phyloP scores from a whole-genome alignment of 2,113 vertebrate genomes.

The Pedetes capensis region DNA sequence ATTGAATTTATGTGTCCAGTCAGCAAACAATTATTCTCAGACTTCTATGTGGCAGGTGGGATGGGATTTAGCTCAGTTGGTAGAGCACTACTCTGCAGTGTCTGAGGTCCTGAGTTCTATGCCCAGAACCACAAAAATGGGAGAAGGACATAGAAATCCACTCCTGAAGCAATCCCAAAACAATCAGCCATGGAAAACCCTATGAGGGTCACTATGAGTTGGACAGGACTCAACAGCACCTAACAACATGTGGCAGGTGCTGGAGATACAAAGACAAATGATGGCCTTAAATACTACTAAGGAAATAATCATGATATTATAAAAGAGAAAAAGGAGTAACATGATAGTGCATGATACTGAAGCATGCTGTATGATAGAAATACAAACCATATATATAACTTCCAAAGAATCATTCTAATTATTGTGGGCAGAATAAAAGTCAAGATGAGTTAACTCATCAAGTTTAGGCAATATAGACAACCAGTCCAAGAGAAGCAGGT shows the following conservation, averaged over 20 bases:
- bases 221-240: too few relatives aligned
- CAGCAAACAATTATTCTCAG: constrained; percentile 15
- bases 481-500: neutral
- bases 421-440: neutral
- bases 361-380: neutral
- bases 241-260: neutral
- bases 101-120: too few relatives aligned
- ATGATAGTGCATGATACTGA: neutral
- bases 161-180: too few relatives aligned
- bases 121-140: too few relatives aligned
- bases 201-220: too few relatives aligned
- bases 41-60: neutral
- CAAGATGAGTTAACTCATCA: neutral
- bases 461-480: neutral
- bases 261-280: neutral
- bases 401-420: neutral
- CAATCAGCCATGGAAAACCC: too few relatives aligned
- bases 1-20: constrained; percentile 36
- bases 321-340: neutral
- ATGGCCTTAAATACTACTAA: neutral
- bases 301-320: neutral
- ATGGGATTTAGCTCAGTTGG: too few relatives aligned
- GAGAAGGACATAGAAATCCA: too few relatives aligned
- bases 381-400: neutral
- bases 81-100: too few relatives aligned